phyloP scores from a whole-genome alignment of 1,140 invertebrate genomes.

The Atta colombica region DNA sequence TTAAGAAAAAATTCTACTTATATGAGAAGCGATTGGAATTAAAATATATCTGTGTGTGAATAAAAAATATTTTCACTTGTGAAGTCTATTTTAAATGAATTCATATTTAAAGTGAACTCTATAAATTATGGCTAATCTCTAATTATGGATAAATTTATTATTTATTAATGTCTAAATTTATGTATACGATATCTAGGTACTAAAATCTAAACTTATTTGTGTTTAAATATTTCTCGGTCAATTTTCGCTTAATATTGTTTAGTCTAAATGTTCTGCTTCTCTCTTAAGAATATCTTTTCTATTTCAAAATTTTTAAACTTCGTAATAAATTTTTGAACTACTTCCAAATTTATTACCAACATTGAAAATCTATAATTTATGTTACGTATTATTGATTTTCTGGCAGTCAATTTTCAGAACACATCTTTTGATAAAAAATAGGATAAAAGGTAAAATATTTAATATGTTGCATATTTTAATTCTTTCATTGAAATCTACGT shows the following conservation, averaged over 20 bases:
- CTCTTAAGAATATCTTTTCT: background rate
- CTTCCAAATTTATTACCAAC: background rate
- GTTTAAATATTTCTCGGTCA: no score
- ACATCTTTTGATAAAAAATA: background rate
- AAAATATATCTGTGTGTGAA: background rate
- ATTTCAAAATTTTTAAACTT: background rate
- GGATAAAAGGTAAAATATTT: background rate
- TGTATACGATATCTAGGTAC: background rate
- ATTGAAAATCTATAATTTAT: no score
- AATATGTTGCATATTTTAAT: background rate
- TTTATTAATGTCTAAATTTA: background rate
- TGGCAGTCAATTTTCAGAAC: no score
- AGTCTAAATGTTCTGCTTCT: background rate
- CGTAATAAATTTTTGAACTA: background rate
- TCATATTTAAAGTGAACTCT: background rate
- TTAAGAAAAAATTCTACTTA: constrained; percentile 11
- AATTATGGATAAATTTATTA: no score
- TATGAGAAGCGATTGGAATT: background rate
- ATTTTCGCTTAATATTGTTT: no score
- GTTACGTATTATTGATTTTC: no score
- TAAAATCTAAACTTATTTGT: no score
- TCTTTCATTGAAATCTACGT: background rate
- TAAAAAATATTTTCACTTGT: constrained; percentile 3
- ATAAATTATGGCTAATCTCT: constrained; percentile 6
- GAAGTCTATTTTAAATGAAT: background rate